Percentiles rank a stretch among this genome's conserved stretches.
phyloP scores from a whole-genome alignment of 2,113 vertebrate genomes.

The mouse (Mus musculus) region GRCm39 chr8:107168001-107168500 shows the following conservation, averaged over 20 bases:
- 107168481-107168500: not conserved
- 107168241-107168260: not conserved
- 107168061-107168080: no score
- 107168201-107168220: no score
- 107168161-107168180: no score
- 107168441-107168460: not conserved
- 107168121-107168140: no score
- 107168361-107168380: not conserved
- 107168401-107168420: not conserved
- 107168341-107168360: not conserved
- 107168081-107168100: no score
- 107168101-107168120: no score
- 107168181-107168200: no score
- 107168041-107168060: no score
- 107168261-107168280: not conserved
- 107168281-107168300: not conserved
- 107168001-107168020: no score
- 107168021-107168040: no score
- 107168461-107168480: not conserved
- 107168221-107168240: not conserved
- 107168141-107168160: no score
- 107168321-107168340: not conserved
- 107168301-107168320: not conserved
- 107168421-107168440: not conserved
- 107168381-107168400: not conserved